Base-by-base conservation (phyloP, 1,140 invertebrate genomes). In the Aphaenogaster floridana region DNA sequence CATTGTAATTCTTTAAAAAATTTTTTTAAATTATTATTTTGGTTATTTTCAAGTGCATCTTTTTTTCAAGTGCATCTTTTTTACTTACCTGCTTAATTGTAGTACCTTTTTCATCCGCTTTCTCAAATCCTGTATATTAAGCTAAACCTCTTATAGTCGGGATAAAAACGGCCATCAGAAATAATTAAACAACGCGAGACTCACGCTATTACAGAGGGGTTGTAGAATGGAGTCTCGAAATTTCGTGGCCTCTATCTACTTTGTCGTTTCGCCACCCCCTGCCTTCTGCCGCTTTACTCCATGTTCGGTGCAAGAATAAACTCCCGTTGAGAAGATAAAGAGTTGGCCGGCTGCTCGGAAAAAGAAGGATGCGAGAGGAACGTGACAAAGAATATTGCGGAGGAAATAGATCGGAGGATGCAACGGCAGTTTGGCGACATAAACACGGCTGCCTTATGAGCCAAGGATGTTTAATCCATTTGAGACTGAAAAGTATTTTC, bases 151-250 rank as follows among this genome's bases (percentile, higher is more conserved):
- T 4, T 68, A 39, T n/a, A 68, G 5, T 69, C 1, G n/a, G n/a
- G 3, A 52, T 54, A 45, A 69, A 28, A 69, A 52, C 50, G 48
- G 17, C 8, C 8, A 36, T 69, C 13, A 48, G 8, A 69, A 69
- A 80, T 80, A 80, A 80, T 66, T 39, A 52, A 54, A 28, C n/a
- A 52, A 21, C 7, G 28, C 13, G 21, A 9, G 45, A n/a, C 9
- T 42, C 28, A 13, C 5, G 48, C 9, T 42, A 61, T 7, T 7
- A 69, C 36, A 17, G 13, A 76, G 83, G 72, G 48, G n/a, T 88
- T 91, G 80, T 87, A 87, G 86, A 90, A 91, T 88, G 59, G 69
- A 89, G 78, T 88, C 84, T 92, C 88, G 76, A 92, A 92, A 92
- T 90, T 89, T 90, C 78, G 83, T 89, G 76, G 89, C 86, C 90